Evolutionary conservation across 2,113 vertebrate species (phyloP).

Genomic region (Speoplatyrhinus poulsoni): DNA sequence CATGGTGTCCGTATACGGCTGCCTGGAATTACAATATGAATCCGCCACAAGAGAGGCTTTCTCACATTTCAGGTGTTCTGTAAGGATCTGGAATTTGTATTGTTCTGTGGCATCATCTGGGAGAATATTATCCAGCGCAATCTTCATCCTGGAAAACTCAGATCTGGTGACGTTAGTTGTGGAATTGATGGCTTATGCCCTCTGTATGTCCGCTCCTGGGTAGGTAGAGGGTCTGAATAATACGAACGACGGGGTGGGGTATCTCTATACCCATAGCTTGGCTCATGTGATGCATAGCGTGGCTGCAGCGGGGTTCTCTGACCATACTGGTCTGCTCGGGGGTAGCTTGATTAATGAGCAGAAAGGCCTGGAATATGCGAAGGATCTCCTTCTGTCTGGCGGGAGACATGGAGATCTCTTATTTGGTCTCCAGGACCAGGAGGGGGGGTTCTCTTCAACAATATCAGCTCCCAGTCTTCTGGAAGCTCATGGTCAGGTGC

Average conservation of each 20-base stretch:
- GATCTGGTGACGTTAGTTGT: neutral
- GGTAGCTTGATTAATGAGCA: neutral
- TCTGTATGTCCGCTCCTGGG: neutral
- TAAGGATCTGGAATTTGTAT: conserved; percentile 6
- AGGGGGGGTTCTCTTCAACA: neutral
- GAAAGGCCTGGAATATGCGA: neutral
- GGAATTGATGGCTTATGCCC: neutral
- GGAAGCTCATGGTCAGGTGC: too few species aligned
- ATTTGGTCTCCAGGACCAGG: neutral
- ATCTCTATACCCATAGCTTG: too few species aligned
- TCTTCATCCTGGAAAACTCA: conserved; percentile 11
- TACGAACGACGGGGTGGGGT: too few species aligned
- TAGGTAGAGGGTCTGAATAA: too few species aligned
- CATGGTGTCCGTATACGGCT: conserved; percentile 8
- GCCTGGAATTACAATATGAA: neutral
- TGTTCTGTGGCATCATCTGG: conserved; percentile 9
- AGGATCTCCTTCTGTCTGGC: neutral
- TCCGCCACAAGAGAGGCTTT: neutral
- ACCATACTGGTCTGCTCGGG: neutral
- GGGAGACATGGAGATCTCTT: neutral
- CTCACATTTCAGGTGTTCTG: neutral
- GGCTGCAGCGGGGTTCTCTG: neutral
- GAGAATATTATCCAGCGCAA: conserved; percentile 8
- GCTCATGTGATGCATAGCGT: neutral
- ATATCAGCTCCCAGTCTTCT: too few species aligned